Conservation (phyloP, 1,140 invertebrate genomes). For the Steinernema feltiae region DNA sequence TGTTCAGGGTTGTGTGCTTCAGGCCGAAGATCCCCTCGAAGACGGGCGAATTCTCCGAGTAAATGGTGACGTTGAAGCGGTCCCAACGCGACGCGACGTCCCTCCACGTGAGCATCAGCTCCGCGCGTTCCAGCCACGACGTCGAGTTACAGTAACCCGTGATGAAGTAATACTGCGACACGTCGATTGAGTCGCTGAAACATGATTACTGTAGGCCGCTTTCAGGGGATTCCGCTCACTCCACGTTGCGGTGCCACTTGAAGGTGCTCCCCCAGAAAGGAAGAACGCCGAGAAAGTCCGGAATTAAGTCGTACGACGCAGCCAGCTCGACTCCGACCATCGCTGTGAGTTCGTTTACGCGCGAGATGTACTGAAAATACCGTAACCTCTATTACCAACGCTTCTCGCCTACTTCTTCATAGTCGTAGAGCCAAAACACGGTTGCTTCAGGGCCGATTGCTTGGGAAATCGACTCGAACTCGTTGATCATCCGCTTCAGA, state of each 20-base stretch:
- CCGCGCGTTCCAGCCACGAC: conserved; percentile 27
- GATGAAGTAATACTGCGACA: conserved; percentile 66
- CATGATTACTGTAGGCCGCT: not conserved
- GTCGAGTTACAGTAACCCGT: conserved; percentile 29
- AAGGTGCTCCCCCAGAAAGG: conserved; percentile 13
- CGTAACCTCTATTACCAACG: conserved; percentile 48
- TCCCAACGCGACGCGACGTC: conserved; percentile 65
- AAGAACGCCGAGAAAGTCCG: conserved; percentile 16
- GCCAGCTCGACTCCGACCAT: conserved; percentile 9
- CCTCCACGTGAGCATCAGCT: conserved; percentile 26
- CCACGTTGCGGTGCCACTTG: conserved; percentile 27
- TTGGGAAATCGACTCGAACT: conserved; percentile 72
- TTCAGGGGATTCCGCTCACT: conserved; percentile 9
- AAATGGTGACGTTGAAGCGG: conserved; percentile 75
- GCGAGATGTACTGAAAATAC: not conserved
- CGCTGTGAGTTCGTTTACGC: not conserved
- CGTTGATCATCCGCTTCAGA: conserved; percentile 71
- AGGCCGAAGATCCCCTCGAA: conserved; percentile 76
- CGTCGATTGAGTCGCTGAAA: conserved; percentile 63
- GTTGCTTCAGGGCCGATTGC: conserved; percentile 70
- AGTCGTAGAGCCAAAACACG: conserved; percentile 79
- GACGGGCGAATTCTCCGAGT: conserved; percentile 85
- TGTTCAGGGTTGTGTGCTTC: conserved; percentile 78
- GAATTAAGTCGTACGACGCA: conserved; percentile 21
- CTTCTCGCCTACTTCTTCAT: conserved; percentile 68